Evolutionary conservation across 2,113 vertebrate species (phyloP).

Genomic region (Zosterops borbonicus): DNA sequence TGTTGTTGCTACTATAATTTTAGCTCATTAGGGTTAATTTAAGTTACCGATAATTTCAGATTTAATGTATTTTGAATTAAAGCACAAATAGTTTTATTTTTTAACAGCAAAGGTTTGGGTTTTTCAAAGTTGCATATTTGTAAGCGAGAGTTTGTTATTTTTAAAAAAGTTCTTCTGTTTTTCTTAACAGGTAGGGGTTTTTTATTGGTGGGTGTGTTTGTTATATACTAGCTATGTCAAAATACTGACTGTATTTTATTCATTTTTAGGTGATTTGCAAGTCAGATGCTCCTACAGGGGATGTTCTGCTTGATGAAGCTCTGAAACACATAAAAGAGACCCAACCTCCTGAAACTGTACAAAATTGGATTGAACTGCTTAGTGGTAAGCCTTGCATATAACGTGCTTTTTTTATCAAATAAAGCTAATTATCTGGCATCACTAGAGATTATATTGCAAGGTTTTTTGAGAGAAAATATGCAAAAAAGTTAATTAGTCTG

Average conservation of each 20-base stretch:
- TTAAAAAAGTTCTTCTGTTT: not conserved
- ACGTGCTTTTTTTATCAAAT: not conserved
- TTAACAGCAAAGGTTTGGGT: not conserved
- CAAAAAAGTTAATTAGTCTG: not conserved
- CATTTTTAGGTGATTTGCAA: conserved; percentile 89
- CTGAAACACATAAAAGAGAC: conserved; percentile 97
- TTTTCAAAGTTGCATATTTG: not conserved
- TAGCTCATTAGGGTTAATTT: not conserved
- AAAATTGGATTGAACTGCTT: conserved; percentile 97
- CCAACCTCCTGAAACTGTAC: conserved; percentile 92
- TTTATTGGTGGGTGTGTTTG: not conserved
- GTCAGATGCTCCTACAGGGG: conserved; percentile 93
- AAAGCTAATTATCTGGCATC: conserved; percentile 9
- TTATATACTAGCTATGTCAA: not conserved
- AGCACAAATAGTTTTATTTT: not conserved
- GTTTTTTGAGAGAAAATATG: not conserved
- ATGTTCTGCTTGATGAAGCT: conserved; percentile 94
- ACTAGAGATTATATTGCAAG: not conserved
- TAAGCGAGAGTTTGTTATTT: not conserved
- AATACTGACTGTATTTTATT: not conserved
- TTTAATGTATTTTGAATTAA: not conserved
- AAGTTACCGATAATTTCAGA: not conserved
- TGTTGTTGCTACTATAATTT: not conserved
- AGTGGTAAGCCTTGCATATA: conserved; percentile 83
- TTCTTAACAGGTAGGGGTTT: not conserved